Evolutionary conservation across 2,797 vertebrate genomes (phyloP), one percentile per base, ranked within the genome.

Genomic region (Rhinophrynus dorsalis): DNA sequence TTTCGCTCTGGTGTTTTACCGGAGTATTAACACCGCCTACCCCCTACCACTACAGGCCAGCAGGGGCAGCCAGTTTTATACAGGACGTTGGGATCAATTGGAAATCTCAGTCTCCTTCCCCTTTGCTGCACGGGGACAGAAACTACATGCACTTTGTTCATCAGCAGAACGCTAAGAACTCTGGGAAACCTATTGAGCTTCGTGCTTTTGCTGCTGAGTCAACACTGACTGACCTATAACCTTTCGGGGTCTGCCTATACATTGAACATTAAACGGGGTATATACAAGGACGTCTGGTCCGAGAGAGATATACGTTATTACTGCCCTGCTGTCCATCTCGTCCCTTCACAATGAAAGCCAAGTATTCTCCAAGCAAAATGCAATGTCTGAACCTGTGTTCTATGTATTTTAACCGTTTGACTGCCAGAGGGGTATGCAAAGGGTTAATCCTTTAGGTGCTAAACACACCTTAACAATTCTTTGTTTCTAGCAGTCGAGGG

Each of bases 1-100:
- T 26, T 17, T 24, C 17, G 78, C 64, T 3, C 64, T 40, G 59
- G 63, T n/a, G 8, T 35, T 42, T 63, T 60, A 48, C 51, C 74
- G 52, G 0, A 54, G 72, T 50, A 88, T 86, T 89, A 82, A 89
- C 38, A 24, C 84, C 81, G 85, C 88, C 86, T 82, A 1, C 84
- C 86, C 85, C 85, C 80, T 82, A 78, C 84, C 12, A 66, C 83
- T 89, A 72, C 78, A 92, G 90, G 90, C 84, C 83, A 42, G 63
- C 76, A 50, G 86, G 82, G 3, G 82, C 84, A 80, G 79, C 83
- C 12, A 84, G 82, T 74, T 21, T 79, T 79, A 76, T 74, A 59
- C 79, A 85, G 17, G 87, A 58, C 72, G 84, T 44, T 81, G 86
- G 84, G 86, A 78, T 57, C 76, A 76, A 32, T 71, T 85, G 86